Evolutionary conservation across 23 tunicate species (phyloP).

Genomic region (Ascidia mentula): DNA sequence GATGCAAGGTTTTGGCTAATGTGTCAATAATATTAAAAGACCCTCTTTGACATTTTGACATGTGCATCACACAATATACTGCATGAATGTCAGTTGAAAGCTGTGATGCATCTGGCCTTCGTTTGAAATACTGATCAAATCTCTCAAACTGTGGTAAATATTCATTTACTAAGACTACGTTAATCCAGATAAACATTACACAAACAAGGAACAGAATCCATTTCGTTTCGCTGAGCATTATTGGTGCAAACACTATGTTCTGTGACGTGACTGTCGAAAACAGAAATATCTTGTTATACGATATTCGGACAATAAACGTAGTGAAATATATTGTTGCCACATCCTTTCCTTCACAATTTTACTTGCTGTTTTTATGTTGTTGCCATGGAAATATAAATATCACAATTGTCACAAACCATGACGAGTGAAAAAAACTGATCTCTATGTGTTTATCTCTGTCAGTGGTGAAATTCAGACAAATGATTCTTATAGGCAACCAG

Average conservation of each 20-base stretch:
- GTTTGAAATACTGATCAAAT: neutral
- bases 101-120: no score
- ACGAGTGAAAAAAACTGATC: conserved; percentile 89
- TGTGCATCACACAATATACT: neutral
- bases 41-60: neutral
- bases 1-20: neutral
- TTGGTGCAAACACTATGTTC: no score
- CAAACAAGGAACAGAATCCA: neutral
- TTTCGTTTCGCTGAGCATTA: neutral
- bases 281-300: no score
- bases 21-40: neutral
- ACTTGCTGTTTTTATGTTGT: neutral
- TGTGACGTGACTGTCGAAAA: no score
- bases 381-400: conserved; percentile 86
- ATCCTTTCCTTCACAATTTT: no score
- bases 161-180: neutral
- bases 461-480: no score
- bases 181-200: neutral
- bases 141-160: neutral
- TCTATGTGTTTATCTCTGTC: no score
- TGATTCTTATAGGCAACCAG: no score
- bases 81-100: no score
- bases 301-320: no score
- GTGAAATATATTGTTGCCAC: no score
- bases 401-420: conserved; percentile 79